Conservation (phyloP, 2,888 invertebrate species). For the Masnerella sp. region DNA sequence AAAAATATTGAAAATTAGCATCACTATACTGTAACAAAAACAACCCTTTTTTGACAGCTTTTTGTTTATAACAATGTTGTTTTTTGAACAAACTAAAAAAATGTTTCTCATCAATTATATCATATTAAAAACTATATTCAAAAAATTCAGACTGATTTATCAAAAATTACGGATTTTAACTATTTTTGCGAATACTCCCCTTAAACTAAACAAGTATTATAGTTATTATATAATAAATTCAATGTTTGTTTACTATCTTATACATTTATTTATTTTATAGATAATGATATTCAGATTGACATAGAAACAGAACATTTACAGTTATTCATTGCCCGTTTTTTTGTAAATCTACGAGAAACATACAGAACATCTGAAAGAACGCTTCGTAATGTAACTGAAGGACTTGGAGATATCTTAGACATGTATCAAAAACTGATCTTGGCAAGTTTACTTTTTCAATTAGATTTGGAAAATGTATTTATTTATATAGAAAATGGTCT, state of each 20-base stretch:
- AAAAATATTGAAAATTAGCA: too few relatives aligned
- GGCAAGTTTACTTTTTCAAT: constrained; percentile 5
- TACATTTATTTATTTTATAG: not conserved
- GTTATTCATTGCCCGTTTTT: constrained; percentile 7
- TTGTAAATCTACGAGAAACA: constrained; percentile 3
- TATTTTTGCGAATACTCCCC: too few relatives aligned
- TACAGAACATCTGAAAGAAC: constrained; percentile 5
- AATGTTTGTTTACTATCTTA: not conserved
- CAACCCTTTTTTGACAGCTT: too few relatives aligned
- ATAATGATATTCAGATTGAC: not conserved
- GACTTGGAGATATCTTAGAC: not conserved
- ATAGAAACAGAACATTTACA: not conserved
- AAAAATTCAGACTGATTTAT: too few relatives aligned
- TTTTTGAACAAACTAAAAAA: too few relatives aligned
- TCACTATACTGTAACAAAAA: too few relatives aligned
- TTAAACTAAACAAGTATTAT: not conserved
- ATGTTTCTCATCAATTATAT: too few relatives aligned
- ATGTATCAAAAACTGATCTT: constrained; percentile 1
- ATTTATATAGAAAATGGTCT: not conserved
- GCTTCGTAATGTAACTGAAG: not conserved
- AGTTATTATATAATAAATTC: not conserved
- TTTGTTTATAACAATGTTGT: too few relatives aligned
- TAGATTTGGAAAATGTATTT: not conserved
- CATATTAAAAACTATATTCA: too few relatives aligned
- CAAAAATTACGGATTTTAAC: too few relatives aligned